Percentiles rank a stretch among this genome's conserved stretches.
Evolutionary conservation across 2,797 vertebrate species (phyloP).

Genomic region (Notoglanidium macrostoma): DNA sequence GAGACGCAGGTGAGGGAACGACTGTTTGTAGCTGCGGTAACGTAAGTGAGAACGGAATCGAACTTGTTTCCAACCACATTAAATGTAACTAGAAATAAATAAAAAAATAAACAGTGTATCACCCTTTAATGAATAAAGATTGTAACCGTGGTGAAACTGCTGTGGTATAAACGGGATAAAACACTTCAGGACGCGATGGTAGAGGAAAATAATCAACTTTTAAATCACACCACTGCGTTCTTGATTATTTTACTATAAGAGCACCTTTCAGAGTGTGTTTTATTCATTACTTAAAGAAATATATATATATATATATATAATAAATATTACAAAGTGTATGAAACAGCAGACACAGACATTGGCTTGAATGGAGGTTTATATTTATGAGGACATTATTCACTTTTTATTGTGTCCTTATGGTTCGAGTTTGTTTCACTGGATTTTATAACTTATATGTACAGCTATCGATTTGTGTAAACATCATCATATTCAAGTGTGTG

Average conservation of each 20-base stretch:
- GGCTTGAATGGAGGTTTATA: background rate
- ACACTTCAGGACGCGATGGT: background rate
- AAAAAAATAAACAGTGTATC: no score
- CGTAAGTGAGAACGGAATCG: background rate
- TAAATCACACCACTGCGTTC: background rate
- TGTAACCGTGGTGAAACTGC: background rate
- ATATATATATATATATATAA: background rate
- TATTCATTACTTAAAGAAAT: background rate
- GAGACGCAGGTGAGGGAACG: background rate
- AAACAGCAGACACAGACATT: background rate
- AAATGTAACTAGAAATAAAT: background rate
- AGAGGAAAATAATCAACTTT: background rate
- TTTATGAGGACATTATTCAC: background rate
- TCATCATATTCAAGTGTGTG: background rate
- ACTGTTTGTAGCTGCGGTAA: background rate
- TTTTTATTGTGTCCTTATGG: background rate
- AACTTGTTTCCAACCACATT: background rate
- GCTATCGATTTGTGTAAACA: background rate
- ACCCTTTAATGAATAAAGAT: background rate
- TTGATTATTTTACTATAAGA: background rate
- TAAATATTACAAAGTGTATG: no score
- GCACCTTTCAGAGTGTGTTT: background rate
- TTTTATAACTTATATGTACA: background rate
- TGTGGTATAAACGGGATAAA: background rate
- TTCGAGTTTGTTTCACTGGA: background rate